These are phyloP conservation scores for Acronicta leporina DNA, from an alignment of 2,888 invertebrate species.

Conservation along the genomic window DNA sequence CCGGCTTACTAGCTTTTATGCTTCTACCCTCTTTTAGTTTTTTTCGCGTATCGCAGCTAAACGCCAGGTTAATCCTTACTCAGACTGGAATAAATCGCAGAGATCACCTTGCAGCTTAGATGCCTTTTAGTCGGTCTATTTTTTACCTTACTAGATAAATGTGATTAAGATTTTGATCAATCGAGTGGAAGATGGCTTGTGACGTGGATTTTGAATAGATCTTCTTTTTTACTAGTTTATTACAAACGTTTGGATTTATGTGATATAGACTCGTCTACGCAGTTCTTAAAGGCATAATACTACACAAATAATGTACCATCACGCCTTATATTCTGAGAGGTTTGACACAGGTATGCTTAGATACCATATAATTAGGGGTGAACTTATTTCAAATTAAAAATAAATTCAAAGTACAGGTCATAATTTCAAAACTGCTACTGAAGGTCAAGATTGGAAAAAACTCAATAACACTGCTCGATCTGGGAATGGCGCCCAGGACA, in stretches of 20 bases:
- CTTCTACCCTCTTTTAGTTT: constrained; percentile 26
- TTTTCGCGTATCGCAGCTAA: constrained; percentile 42
- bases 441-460: too few species aligned
- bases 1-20: constrained; percentile 31
- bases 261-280: neutral
- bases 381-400: too few species aligned
- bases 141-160: constrained; percentile 33
- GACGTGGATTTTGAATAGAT: neutral
- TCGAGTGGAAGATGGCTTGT: constrained; percentile 23
- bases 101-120: constrained; percentile 31
- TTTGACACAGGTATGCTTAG: too few species aligned
- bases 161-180: constrained; percentile 33
- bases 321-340: too few species aligned
- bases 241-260: neutral
- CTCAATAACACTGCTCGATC: too few species aligned
- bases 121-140: constrained; percentile 30
- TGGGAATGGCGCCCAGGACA: too few species aligned
- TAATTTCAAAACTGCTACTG: too few species aligned
- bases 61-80: constrained; percentile 52
- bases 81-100: constrained; percentile 40
- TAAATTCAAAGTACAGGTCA: too few species aligned
- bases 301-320: too few species aligned
- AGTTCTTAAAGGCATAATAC: too few species aligned
- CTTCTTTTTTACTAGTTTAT: neutral
- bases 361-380: too few species aligned